Percentiles rank a stretch among this genome's conserved stretches.
These are phyloP conservation scores for Microcebus lehilahytsara DNA, from an alignment of 2,113 vertebrate species.

Conservation along the genomic window DNA sequence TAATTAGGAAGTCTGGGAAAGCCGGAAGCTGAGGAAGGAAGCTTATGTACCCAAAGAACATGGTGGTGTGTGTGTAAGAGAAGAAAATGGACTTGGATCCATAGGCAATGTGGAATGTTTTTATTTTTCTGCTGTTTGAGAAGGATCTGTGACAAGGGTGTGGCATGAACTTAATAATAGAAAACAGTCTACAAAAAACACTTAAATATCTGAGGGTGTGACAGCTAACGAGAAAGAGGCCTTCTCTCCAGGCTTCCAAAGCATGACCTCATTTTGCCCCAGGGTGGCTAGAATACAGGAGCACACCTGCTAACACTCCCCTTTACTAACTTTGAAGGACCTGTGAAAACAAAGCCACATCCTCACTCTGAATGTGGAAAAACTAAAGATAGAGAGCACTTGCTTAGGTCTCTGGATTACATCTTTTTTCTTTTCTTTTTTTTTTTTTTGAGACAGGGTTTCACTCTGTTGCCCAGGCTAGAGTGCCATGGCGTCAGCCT, in stretches of 20 bases:
- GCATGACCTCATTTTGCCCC: not conserved
- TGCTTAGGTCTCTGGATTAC: not conserved
- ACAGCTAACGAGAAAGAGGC: not conserved
- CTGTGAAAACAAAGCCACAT: not conserved
- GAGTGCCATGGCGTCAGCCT: too few relatives aligned
- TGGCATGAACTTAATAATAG: slow-evolving; percentile 7
- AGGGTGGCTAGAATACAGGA: slow-evolving; percentile 12
- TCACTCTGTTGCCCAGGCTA: too few relatives aligned
- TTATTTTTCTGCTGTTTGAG: not conserved
- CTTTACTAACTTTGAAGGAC: not conserved
- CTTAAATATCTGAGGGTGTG: not conserved
- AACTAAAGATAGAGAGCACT: not conserved
- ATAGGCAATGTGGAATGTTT: not conserved
- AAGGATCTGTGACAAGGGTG: slow-evolving; percentile 1
- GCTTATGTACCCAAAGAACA: slow-evolving; percentile 35
- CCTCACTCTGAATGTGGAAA: not conserved
- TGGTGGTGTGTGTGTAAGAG: not conserved
- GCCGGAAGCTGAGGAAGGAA: slow-evolving; percentile 57
- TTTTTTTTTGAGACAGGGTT: too few relatives aligned
- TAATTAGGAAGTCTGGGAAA: slow-evolving; percentile 56
- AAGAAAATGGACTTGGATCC: not conserved
- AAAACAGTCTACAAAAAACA: slow-evolving; percentile 19
- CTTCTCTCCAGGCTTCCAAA: not conserved
- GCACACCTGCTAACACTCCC: not conserved
- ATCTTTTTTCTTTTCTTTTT: too few relatives aligned